Percentiles rank a stretch among this genome's conserved stretches.
These are phyloP conservation scores for Aphelocoma californica DNA, from an alignment of 2,797 vertebrate species.

Conservation along the genomic window DNA sequence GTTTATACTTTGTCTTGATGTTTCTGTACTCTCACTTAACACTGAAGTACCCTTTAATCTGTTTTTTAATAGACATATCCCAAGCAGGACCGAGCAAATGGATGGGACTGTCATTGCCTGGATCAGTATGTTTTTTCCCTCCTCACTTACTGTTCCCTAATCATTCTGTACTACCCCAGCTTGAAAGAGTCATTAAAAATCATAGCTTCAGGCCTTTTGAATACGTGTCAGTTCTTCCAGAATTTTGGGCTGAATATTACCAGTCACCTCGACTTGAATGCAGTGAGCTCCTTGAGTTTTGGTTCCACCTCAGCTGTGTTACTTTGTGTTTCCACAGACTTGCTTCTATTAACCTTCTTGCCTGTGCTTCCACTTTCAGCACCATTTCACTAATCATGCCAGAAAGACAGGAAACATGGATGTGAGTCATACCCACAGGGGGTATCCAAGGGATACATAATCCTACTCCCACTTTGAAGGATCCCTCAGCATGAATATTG, in stretches of 20 bases:
- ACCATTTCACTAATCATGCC: not conserved
- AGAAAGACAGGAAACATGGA: not conserved
- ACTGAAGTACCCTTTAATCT: not conserved
- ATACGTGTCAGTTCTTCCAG: not conserved
- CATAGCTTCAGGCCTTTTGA: not conserved
- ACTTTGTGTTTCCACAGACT: not conserved
- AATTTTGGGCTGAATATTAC: not conserved
- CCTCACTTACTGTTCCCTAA: not conserved
- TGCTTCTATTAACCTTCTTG: not conserved
- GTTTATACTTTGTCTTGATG: not conserved
- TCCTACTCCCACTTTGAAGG: not conserved
- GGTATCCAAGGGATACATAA: not conserved
- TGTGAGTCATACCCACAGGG: not conserved
- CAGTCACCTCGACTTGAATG: not conserved
- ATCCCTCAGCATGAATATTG: not conserved
- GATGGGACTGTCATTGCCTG: not conserved
- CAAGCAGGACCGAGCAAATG: not conserved
- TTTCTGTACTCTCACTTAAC: not conserved
- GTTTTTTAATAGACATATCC: not conserved
- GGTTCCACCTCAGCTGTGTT: not conserved
- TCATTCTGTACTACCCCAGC: not conserved
- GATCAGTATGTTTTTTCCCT: not conserved
- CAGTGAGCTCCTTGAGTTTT: not conserved
- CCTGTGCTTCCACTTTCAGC: not conserved
- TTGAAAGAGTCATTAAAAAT: not conserved